Base-by-base conservation (phyloP, 37 sponge, comb jelly and placozoan species). In the Halichondria panicea region DNA sequence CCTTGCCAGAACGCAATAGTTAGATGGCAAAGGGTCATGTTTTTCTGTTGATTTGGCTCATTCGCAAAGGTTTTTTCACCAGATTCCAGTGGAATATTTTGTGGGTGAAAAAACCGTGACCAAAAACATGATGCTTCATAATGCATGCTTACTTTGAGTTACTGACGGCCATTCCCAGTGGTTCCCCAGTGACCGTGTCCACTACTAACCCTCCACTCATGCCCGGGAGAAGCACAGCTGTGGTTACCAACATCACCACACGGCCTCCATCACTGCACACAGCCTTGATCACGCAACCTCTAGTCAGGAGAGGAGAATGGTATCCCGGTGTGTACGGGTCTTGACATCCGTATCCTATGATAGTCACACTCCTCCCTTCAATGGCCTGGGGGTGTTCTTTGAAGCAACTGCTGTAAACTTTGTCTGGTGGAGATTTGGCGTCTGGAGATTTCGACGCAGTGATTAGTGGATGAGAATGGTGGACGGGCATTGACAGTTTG, bases 191-290 rank as follows among this genome's bases (percentile, higher is more conserved):
- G 13, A 63, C 64, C 64, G 1, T 44, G 28, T 36, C n/a, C 25
- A 63, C 76, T 25, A 75, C 64, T 8, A 61, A n/a, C 27, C 76
- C 76, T 61, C 76, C 76, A 75, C 76, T 75, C 43, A 58, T 56
- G 4, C 63, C 76, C 2, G 63, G 64, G 34, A 31, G 40, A 21
- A 60, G 50, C 0, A 40, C 63, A 25, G 76, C 76, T 27, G 64
- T 63, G 3, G 46, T 61, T 64, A 56, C 60, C 1, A 62, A 11
- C 50, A 60, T 42, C 35, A 58, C 76, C 33, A 43, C 64, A 33
- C 63, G 48, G n/a, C n/a, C n/a, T 25, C 40, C 52, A 44, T 63
- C 48, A 1, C 27, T 9, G 34, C 40, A 1, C 19, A 43, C n/a
- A 43, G 63, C 63, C 45, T 75, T 61, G 2, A 40, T 31, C 64